Percentiles rank a stretch among this genome's conserved stretches.
Evolutionary conservation across 2,113 vertebrate species (phyloP).

Genomic region (Aptenodytes forsteri): DNA sequence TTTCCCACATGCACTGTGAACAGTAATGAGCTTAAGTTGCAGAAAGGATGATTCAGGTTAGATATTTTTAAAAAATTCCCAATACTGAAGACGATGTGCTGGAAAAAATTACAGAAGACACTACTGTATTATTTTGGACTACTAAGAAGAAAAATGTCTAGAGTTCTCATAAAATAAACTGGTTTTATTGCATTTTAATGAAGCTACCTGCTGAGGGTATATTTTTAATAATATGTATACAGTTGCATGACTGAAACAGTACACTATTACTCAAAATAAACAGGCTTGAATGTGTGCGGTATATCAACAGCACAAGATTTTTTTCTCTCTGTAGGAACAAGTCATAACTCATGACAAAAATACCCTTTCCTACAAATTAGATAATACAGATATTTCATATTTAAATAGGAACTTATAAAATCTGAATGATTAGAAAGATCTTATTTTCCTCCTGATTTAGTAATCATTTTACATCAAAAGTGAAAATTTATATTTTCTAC

Average conservation of each 20-base stretch:
- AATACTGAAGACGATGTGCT: not conserved
- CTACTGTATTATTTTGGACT: not conserved
- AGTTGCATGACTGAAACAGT: not conserved
- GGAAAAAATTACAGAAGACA: not conserved
- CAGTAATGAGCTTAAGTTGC: not conserved
- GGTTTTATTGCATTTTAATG: not conserved
- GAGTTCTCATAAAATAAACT: not conserved
- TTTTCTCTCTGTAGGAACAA: not conserved
- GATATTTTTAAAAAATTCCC: not conserved
- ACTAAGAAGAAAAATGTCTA: not conserved
- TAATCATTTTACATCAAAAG: not conserved
- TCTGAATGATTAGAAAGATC: not conserved
- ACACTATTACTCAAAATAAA: not conserved
- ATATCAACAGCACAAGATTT: not conserved
- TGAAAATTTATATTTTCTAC: not conserved
- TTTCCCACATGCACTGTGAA: not conserved
- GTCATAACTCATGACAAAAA: not conserved
- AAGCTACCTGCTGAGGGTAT: not conserved
- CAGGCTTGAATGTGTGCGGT: not conserved
- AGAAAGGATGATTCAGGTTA: not conserved
- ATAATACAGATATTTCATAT: not conserved
- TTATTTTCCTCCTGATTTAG: not conserved
- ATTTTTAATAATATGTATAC: not conserved
- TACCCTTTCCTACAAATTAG: not conserved
- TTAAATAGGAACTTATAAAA: not conserved